A percentile compares a stretch with the other conserved stretches of the same genome.
Evolutionary conservation across 1,140 invertebrate genomes (phyloP).

Genomic region (Bombus confusus): DNA sequence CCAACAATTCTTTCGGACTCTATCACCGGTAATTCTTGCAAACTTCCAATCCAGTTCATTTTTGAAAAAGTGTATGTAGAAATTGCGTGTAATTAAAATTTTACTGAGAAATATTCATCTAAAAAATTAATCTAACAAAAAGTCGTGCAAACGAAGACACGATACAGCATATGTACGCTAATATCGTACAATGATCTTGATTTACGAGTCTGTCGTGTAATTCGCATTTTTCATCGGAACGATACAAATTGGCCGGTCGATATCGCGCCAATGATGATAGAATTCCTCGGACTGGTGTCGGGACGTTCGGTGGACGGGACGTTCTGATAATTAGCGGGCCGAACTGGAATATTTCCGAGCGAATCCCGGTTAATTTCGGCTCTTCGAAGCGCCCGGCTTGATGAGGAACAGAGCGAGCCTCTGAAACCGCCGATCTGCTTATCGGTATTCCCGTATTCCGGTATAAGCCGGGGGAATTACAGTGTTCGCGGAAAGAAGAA

Average conservation of each 20-base stretch:
- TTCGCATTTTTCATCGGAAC: background rate
- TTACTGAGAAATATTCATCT: background rate
- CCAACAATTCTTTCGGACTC: too few relatives aligned
- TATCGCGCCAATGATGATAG: background rate
- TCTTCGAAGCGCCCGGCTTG: background rate
- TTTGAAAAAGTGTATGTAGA: too few relatives aligned
- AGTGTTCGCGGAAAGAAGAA: conserved; percentile 32
- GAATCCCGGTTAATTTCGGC: conserved; percentile 6
- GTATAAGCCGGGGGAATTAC: conserved; percentile 5
- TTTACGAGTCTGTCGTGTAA: background rate
- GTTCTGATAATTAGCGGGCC: conserved; percentile 5
- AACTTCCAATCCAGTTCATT: too few relatives aligned
- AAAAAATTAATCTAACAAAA: background rate
- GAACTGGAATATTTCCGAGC: background rate
- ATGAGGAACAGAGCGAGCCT: conserved; percentile 27
- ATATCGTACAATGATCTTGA: background rate
- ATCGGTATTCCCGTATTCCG: conserved; percentile 5
- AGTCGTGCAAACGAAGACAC: background rate
- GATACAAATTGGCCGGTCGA: background rate
- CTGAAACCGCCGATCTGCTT: conserved; percentile 19
- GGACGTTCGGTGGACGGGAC: background rate
- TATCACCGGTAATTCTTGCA: too few relatives aligned
- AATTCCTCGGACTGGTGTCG: background rate
- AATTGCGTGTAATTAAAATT: background rate
- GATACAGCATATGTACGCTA: too few relatives aligned